Evolutionary conservation across 2,888 invertebrate genomes (phyloP).

Genomic region (Drosophila putrida): DNA sequence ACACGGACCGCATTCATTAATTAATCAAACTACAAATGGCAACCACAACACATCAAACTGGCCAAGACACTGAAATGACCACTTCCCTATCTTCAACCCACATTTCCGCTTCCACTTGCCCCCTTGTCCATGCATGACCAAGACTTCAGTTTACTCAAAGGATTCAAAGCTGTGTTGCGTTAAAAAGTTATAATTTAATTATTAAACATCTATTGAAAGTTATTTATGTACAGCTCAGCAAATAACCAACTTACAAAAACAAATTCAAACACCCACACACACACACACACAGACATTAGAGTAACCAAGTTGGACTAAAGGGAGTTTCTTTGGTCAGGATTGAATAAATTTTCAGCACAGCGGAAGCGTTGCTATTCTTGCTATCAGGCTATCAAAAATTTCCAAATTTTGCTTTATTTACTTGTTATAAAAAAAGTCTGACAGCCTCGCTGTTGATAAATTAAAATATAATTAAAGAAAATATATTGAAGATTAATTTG

Average conservation of each 20-base stretch:
- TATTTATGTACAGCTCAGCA: conserved; percentile 41
- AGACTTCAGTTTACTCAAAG: conserved; percentile 31
- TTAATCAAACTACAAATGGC: conserved; percentile 53
- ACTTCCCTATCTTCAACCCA: not conserved
- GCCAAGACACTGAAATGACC: conserved; percentile 37
- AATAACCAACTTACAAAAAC: conserved; percentile 28
- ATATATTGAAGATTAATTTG: too few relatives aligned
- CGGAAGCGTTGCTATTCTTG: conserved; percentile 20
- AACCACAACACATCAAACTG: conserved; percentile 65
- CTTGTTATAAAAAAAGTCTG: too few relatives aligned
- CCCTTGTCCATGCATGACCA: not conserved
- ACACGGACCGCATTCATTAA: conserved; percentile 49
- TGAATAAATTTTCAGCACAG: conserved; percentile 11
- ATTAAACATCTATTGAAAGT: conserved; percentile 65
- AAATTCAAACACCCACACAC: conserved; percentile 2
- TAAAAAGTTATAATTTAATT: conserved; percentile 68
- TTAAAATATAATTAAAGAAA: too few relatives aligned
- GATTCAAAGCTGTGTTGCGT: conserved; percentile 29
- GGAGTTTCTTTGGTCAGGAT: conserved; percentile 19
- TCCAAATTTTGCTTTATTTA: too few relatives aligned
- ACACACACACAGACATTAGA: conserved; percentile 6
- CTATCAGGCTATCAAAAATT: too few relatives aligned
- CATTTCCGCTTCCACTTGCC: not conserved
- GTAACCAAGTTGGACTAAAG: not conserved
- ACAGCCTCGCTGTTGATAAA: too few relatives aligned